Evolutionary conservation across 1,140 invertebrate genomes (phyloP).

Genomic region (Dreissena rostriformis): DNA sequence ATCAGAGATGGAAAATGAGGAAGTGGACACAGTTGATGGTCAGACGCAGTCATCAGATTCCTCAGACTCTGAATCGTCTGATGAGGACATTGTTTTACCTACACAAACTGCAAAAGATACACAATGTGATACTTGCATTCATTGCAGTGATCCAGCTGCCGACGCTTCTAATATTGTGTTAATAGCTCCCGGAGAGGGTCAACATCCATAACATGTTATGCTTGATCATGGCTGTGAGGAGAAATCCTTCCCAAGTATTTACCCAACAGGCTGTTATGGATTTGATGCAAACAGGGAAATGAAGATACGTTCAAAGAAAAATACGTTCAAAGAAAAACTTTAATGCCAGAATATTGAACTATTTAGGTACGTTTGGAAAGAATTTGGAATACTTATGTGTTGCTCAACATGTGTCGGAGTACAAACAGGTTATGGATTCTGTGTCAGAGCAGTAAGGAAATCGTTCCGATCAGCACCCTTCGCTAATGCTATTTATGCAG

Average conservation of each 20-base stretch:
- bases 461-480: not conserved
- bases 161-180: slow-evolving; percentile 23
- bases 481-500: not conserved
- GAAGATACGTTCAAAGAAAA: slow-evolving; percentile 21
- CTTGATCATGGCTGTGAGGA: slow-evolving; percentile 14
- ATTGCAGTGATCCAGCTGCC: slow-evolving; percentile 9
- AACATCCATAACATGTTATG: slow-evolving; percentile 36
- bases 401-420: slow-evolving; percentile 40
- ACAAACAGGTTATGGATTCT: slow-evolving; percentile 32
- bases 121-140: slow-evolving; percentile 36
- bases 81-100: slow-evolving; percentile 8
- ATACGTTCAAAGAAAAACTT: slow-evolving; percentile 49
- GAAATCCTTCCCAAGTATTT: slow-evolving; percentile 39
- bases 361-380: slow-evolving; percentile 22
- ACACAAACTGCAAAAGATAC: slow-evolving; percentile 5
- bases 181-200: slow-evolving; percentile 39
- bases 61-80: slow-evolving; percentile 9
- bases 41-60: not conserved
- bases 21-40: not conserved
- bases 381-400: not conserved
- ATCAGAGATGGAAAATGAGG: not conserved
- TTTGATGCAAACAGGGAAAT: slow-evolving; percentile 23
- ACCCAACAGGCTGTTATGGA: slow-evolving; percentile 41
- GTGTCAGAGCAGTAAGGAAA: slow-evolving; percentile 45
- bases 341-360: slow-evolving; percentile 43